Evolutionary conservation across 1,140 invertebrate genomes (phyloP), one percentile per base, ranked within the genome.

Genomic region (Drosophila prosaltans): DNA sequence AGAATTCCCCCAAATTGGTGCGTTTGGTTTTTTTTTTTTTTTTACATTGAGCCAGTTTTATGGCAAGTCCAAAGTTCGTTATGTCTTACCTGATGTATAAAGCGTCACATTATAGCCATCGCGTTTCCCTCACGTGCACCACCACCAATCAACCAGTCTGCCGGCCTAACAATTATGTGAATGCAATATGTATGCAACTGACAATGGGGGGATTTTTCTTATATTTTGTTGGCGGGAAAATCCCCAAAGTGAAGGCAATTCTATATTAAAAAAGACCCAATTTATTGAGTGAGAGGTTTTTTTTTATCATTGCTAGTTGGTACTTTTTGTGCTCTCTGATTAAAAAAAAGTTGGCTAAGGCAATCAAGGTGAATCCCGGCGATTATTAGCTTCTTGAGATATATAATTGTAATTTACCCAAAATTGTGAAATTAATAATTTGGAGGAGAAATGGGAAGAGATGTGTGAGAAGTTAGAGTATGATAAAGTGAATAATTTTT

Each of bases 1-100:
- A 66, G 84, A 88, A 72, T 86, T 88, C 83, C 80, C 77, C 73
- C 30, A 57, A 72, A 85, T 57, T 65, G 72, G 45, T 36, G 58
- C 63, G 51, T 65, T 64, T 16, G 16, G 16, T 16, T 16, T 16
- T 16, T 16, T 16, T 16, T 16, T 16, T 16, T 16, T 16, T 16
- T 16, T 80, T 5, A 60, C 68, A 80, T 62, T 78, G 65, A 78
- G 75, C 70, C 59, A 77, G 45, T 51, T 67, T 88, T 69, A 79
- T 67, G 63, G 74, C 41, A 58, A 45, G 80, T 82, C 72, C 80
- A 86, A 88, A 89, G 83, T 80, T 58, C 72, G 36, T 63, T 28
- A 16, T 30, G 73, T 69, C 41, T 40, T 69, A 76, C 74, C 59
- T 76, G 73, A 30, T 63, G 9, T 57, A 26, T 48, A 2, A 39